A percentile compares a stretch with the other conserved stretches of the same genome.
Conservation (phyloP, 1,140 invertebrate genomes). For the Heliconius himera region DNA sequence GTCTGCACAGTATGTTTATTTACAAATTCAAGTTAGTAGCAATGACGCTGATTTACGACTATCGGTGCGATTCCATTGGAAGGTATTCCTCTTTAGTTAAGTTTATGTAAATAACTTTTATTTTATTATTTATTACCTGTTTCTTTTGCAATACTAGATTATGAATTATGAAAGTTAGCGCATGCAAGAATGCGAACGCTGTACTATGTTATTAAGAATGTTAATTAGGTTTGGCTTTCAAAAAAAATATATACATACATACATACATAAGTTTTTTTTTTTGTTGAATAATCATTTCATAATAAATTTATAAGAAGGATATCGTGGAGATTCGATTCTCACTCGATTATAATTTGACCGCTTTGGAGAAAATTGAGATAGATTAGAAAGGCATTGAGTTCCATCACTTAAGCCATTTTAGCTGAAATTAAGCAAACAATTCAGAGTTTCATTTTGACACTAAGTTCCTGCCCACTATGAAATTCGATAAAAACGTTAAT, state of each 20-base stretch:
- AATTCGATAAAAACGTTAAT: too few relatives aligned
- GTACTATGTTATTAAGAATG: not conserved
- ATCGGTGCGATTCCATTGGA: constrained; percentile 39
- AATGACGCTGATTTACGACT: constrained; percentile 44
- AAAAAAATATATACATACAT: not conserved
- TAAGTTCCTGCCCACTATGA: too few relatives aligned
- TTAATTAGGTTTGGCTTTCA: not conserved
- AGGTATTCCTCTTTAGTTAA: constrained; percentile 36
- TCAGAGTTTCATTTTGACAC: too few relatives aligned
- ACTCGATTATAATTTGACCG: too few relatives aligned
- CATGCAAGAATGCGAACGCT: not conserved
- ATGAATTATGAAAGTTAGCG: constrained; percentile 13
- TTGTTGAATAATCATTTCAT: too few relatives aligned
- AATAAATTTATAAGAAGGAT: too few relatives aligned
- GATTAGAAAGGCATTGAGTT: too few relatives aligned
- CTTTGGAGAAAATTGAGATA: too few relatives aligned
- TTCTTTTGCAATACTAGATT: constrained; percentile 3
- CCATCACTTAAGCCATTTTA: too few relatives aligned
- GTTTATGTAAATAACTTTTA: constrained; percentile 36
- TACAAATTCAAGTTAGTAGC: constrained; percentile 43
- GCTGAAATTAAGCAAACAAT: too few relatives aligned
- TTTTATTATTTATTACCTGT: constrained; percentile 33
- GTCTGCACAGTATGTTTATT: constrained; percentile 51
- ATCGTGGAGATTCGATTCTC: too few relatives aligned
- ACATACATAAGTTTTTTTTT: too few relatives aligned